These are phyloP conservation scores for Heliconius hortense DNA, from an alignment of 2,888 invertebrate species.

Conservation along the genomic window DNA sequence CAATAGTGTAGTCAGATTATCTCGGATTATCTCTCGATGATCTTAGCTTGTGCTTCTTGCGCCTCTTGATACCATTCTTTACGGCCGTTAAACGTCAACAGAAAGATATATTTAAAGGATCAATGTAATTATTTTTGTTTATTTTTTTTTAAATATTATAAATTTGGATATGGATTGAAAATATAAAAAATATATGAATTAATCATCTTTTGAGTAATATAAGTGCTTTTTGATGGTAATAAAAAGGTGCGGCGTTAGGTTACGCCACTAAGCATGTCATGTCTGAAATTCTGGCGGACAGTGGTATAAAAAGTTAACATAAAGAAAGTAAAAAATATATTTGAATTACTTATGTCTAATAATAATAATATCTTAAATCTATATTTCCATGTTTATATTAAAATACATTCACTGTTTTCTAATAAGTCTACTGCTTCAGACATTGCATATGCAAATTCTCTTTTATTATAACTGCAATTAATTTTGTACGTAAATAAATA, in stretches of 20 bases:
- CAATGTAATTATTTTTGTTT: conserved; percentile 24
- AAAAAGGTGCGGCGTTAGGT: not conserved
- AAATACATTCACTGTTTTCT: not conserved
- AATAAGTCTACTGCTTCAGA: not conserved
- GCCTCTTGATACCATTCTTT: conserved; percentile 20
- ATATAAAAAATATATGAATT: not conserved
- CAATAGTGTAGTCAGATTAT: conserved; percentile 9
- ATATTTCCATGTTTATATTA: not conserved
- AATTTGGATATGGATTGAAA: not conserved
- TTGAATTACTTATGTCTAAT: not conserved
- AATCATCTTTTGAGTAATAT: not conserved
- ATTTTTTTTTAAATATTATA: conserved; percentile 1
- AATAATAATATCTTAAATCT: not conserved
- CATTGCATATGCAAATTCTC: not conserved
- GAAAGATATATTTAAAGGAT: conserved; percentile 22
- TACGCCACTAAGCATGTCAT: not conserved
- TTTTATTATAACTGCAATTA: not conserved
- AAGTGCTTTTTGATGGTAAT: not conserved
- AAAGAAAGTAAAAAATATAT: too few relatives aligned
- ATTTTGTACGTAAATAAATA: not conserved
- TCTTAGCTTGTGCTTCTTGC: conserved; percentile 5
- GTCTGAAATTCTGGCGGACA: too few relatives aligned
- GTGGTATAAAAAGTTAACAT: too few relatives aligned
- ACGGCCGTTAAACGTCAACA: conserved; percentile 31
- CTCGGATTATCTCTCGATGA: conserved; percentile 10